Evolutionary conservation across 2,888 invertebrate genomes (phyloP), one percentile per base, ranked within the genome.

Genomic region (Platycheirus albimanus): DNA sequence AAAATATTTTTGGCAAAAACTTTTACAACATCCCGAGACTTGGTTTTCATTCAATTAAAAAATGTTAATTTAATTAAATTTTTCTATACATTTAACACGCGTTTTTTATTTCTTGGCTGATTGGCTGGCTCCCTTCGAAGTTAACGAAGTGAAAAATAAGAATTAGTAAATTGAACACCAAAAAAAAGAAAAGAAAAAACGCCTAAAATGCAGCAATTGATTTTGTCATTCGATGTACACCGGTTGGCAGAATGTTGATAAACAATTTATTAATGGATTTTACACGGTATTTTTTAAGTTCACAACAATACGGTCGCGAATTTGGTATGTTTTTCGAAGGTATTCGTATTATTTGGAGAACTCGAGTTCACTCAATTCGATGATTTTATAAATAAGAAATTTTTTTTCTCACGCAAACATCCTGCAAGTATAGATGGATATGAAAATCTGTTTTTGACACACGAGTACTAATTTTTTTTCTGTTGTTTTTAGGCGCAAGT

Each of bases 401-500:
- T 69, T 84, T 70, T 77, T 74, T 63, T 74, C 41, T 58, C 66
- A 69, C 77, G 66, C 64, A 76, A 85, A 83, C 67, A 83, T 78
- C 84, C 84, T 77, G 80, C 75, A 52, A 78, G 75, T 75, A n/a
- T n/a, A 84, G 67, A 74, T 75, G 71, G 47, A 66, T n/a, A n/a
- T 66, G 78, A 77, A 76, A 64, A 85, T 76, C 79, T 85, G 56
- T 69, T 78, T 86, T 86, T 86, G 86, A 86, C 86, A 85, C 28
- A 61, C n/a, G 30, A 61, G 30, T 61, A 79, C 78, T 56, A 54
- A 71, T 69, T 85, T 76, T n/a, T 77, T 84, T 19, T 45, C 15
- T 38, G 20, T 13, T 86, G 77, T 72, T 86, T 84, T 80, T 80
- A 78, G 86, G 86, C 86, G 86, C 86, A 86, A 61, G 85, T 81